These are phyloP conservation scores for Cyaniris semiargus DNA, from an alignment of 2,888 invertebrate species.

Conservation along the genomic window DNA sequence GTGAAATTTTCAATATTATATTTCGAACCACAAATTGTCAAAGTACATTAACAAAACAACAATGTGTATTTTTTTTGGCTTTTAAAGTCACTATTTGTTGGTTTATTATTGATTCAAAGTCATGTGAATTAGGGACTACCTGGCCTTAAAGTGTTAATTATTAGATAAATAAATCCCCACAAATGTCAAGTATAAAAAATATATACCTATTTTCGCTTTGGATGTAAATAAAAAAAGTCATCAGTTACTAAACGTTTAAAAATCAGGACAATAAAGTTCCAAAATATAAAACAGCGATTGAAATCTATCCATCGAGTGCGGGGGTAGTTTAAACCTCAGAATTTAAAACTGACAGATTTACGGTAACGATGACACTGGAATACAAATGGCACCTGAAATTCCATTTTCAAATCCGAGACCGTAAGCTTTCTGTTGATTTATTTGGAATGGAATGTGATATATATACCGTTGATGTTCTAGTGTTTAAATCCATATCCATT, in stretches of 20 bases:
- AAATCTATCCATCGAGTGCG: slow-evolving; percentile 5
- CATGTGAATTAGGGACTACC: no score
- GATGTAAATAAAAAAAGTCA: no score
- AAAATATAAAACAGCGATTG: neutral
- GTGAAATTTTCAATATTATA: no score
- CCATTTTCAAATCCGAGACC: slow-evolving; percentile 18
- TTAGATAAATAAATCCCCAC: no score
- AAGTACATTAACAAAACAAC: no score
- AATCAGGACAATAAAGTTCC: neutral
- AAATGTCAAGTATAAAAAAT: no score
- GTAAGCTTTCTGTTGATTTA: slow-evolving; percentile 17
- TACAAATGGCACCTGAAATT: slow-evolving; percentile 11
- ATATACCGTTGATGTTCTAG: slow-evolving; percentile 2
- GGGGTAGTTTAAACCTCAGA: slow-evolving; percentile 11
- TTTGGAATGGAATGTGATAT: neutral
- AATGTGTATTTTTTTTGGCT: no score
- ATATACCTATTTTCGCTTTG: no score
- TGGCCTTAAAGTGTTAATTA: no score
- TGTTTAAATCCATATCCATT: neutral
- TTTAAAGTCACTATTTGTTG: no score
- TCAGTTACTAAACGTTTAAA: neutral
- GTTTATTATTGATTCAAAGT: no score
- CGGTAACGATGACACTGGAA: slow-evolving; percentile 22
- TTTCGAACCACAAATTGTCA: no score
- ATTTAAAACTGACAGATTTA: slow-evolving; percentile 18